Conservation (phyloP, 1,140 invertebrate species). For the Vanessa tameamea region DNA sequence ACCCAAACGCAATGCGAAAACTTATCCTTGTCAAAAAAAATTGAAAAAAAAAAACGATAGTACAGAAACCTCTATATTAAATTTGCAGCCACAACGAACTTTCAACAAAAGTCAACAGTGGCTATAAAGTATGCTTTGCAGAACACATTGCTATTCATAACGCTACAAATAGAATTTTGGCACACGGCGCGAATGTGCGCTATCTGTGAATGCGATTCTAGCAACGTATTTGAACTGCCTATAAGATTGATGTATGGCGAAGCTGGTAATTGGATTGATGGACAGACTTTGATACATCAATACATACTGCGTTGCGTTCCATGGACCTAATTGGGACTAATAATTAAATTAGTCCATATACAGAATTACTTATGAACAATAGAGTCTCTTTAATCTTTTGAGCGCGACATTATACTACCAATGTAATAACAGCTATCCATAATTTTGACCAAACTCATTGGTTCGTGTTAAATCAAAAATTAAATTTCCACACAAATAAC, state of each 20-base stretch:
- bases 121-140: conserved; percentile 18
- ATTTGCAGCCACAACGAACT: background rate
- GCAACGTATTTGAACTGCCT: conserved; percentile 45
- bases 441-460: no score
- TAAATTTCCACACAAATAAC: no score
- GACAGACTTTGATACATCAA: conserved; percentile 29
- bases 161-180: conserved; percentile 20
- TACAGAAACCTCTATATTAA: background rate
- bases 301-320: conserved; percentile 30
- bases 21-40: background rate
- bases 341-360: background rate
- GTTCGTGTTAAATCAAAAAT: no score
- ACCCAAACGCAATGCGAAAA: no score
- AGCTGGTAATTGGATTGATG: conserved; percentile 44
- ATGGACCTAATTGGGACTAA: conserved; percentile 19
- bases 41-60: background rate
- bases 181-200: conserved; percentile 8
- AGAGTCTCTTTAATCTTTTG: no score
- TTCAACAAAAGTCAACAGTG: background rate
- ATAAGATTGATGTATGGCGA: conserved; percentile 48
- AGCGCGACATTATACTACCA: no score
- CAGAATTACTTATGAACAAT: background rate
- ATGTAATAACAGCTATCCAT: no score
- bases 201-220: conserved; percentile 29
- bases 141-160: background rate